Evolutionary conservation across 2,888 invertebrate species (phyloP).

Genomic region (Balanococcus diminutus): DNA sequence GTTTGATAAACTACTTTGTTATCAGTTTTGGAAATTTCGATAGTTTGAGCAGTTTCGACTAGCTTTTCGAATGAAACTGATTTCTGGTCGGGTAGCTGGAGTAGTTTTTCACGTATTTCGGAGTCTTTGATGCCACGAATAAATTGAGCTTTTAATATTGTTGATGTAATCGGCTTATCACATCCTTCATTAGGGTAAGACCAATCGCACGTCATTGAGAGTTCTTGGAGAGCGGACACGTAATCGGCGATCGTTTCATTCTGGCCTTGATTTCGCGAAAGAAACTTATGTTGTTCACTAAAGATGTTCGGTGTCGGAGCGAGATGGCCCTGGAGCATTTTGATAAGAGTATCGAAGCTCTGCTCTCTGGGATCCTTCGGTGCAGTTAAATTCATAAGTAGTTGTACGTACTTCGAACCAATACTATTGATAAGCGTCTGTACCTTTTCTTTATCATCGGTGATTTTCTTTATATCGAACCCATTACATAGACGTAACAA

Average conservation of each 20-base stretch:
- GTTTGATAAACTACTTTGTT: too few relatives aligned
- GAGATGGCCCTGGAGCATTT: not conserved
- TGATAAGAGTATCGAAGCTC: too few relatives aligned
- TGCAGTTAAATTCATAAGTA: not conserved
- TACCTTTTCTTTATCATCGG: not conserved
- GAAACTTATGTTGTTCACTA: conserved; percentile 42
- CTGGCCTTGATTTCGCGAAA: not conserved
- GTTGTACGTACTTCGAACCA: not conserved
- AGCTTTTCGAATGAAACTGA: too few relatives aligned
- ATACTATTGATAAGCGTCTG: not conserved
- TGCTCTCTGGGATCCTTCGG: not conserved
- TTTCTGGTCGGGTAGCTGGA: conserved; percentile 41
- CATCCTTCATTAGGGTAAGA: not conserved
- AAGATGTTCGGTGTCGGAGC: not conserved
- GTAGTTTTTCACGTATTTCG: conserved; percentile 29
- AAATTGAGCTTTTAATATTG: conserved; percentile 43
- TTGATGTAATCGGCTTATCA: not conserved
- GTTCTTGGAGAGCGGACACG: not conserved
- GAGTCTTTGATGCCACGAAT: conserved; percentile 24
- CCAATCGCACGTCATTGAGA: not conserved
- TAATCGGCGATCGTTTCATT: too few relatives aligned
- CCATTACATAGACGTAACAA: not conserved
- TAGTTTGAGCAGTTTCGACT: too few relatives aligned
- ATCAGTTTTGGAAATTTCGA: too few relatives aligned
- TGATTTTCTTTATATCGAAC: not conserved